phyloP scores from a whole-genome alignment of 2,797 vertebrate genomes.

The Choloepus didactylus region DNA sequence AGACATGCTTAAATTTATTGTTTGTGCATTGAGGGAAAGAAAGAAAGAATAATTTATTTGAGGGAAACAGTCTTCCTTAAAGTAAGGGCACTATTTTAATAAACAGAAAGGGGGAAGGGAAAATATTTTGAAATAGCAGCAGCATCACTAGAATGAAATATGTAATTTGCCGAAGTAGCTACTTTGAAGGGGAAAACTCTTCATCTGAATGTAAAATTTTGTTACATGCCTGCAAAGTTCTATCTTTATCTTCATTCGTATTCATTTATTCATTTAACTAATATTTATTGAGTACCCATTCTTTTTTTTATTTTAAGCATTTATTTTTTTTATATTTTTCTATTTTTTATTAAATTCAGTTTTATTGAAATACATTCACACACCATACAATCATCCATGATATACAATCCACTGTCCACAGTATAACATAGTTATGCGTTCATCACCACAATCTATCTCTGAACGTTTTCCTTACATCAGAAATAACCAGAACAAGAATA shows the following conservation, averaged over 20 bases:
- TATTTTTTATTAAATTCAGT: too few relatives aligned
- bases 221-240: constrained; percentile 9
- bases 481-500: too few relatives aligned
- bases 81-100: constrained; percentile 78
- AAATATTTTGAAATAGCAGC: constrained; percentile 65
- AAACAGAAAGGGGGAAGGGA: constrained; percentile 34
- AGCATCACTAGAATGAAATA: constrained; percentile 50
- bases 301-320: background rate
- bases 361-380: too few relatives aligned
- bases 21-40: constrained; percentile 64
- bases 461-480: too few relatives aligned
- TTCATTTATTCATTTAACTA: constrained; percentile 45
- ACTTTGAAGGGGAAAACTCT: constrained; percentile 38
- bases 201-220: constrained; percentile 63
- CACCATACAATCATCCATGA: too few relatives aligned
- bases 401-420: too few relatives aligned
- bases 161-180: constrained; percentile 20
- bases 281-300: constrained; percentile 40
- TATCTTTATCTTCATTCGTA: constrained; percentile 61
- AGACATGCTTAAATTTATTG: constrained; percentile 68
- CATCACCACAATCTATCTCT: too few relatives aligned
- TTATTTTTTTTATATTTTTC: too few relatives aligned
- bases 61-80: constrained; percentile 69
- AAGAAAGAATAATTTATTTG: constrained; percentile 73
- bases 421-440: too few relatives aligned